phyloP scores from a whole-genome alignment of 2,113 vertebrate genomes.

The Cephalopholis sonnerati region DNA sequence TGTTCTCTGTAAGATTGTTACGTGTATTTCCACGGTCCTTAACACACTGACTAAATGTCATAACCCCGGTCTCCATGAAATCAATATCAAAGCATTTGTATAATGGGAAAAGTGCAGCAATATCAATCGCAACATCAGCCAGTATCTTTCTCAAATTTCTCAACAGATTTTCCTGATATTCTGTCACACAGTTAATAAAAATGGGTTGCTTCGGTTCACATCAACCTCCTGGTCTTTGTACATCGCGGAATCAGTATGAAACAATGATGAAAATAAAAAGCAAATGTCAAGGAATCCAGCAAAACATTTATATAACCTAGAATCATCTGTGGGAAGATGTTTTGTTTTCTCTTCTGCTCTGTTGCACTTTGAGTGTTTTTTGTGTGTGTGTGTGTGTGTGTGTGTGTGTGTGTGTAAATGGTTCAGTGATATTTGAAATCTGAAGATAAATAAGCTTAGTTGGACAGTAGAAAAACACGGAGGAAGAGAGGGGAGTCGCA shows the following conservation, averaged over 20 bases:
- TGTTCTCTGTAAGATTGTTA: background rate
- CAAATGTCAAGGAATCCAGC: conserved; percentile 53
- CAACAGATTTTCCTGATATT: conserved; percentile 1
- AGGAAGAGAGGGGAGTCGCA: conserved; percentile 20
- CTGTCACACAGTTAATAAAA: background rate
- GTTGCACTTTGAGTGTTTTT: background rate
- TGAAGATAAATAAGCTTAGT: conserved; percentile 30
- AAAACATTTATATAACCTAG: conserved; percentile 71
- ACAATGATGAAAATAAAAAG: conserved; percentile 47
- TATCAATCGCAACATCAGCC: background rate
- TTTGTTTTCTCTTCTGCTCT: conserved; percentile 59
- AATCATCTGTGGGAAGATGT: conserved; percentile 68
- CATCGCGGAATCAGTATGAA: conserved; percentile 27
- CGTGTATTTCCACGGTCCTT: background rate
- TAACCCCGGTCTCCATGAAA: background rate
- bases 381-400: conserved; percentile 6
- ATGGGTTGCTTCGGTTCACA: background rate
- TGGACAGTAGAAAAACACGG: background rate
- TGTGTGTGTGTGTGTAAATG: conserved; percentile 45
- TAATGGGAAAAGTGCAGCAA: background rate
- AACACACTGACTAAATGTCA: background rate
- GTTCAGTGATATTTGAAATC: conserved; percentile 54
- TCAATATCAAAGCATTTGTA: background rate
- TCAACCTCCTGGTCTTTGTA: conserved; percentile 1
- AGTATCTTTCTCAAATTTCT: background rate